These are phyloP conservation scores for Brevimyrus niger DNA, from an alignment of 2,113 vertebrate genomes.

Conservation along the genomic window DNA sequence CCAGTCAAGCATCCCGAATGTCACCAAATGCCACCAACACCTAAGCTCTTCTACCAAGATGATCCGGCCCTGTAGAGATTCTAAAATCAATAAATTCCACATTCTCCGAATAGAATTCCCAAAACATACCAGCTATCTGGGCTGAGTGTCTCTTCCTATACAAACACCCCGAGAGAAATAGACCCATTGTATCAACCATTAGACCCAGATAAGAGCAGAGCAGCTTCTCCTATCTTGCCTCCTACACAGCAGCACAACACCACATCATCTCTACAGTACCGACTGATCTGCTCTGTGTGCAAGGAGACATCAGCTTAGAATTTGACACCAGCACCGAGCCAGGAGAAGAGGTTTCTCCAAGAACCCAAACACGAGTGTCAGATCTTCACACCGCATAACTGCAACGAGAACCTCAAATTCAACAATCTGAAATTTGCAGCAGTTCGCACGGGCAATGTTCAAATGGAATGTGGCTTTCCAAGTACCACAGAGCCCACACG, in stretches of 20 bases:
- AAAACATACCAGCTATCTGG: conserved; percentile 1
- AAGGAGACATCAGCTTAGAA: not conserved
- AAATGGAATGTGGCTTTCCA: not conserved
- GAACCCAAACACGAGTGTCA: not conserved
- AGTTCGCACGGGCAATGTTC: not conserved
- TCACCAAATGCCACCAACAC: not conserved
- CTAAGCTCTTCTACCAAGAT: not conserved
- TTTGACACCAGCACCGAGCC: not conserved
- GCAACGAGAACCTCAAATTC: not conserved
- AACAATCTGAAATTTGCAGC: not conserved
- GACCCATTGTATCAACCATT: not conserved
- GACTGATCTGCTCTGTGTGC: not conserved
- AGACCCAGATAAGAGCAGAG: not conserved
- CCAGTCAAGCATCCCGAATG: not conserved
- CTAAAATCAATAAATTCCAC: not conserved
- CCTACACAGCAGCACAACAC: not conserved
- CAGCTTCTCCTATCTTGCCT: not conserved
- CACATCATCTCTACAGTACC: not conserved
- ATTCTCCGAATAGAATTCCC: not conserved
- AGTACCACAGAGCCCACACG: not conserved
- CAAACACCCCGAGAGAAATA: not conserved
- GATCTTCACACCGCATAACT: not conserved
- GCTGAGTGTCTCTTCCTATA: not conserved
- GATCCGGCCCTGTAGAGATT: not conserved
- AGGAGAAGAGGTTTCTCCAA: not conserved